Evolutionary conservation across 2,113 vertebrate species (phyloP), one percentile per base, ranked within the genome.

Genomic region (Trogon melanurus): DNA sequence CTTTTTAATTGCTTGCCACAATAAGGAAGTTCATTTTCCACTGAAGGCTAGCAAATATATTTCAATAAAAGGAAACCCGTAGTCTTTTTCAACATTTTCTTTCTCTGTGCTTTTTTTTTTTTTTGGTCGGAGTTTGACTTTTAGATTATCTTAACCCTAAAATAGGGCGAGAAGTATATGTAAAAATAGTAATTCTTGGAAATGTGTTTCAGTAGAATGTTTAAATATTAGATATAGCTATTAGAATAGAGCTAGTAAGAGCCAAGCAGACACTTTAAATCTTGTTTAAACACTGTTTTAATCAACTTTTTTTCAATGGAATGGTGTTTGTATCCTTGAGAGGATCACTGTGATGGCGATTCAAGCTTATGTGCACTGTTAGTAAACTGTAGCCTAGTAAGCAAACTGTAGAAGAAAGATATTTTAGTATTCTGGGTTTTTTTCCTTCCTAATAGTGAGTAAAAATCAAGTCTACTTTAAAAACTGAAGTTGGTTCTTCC

Each of bases 41-140:
- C 27, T 64, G 34, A 38, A 60, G 36, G 29, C 51, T 47, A 71
- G 11, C 16, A 71, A 36, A 79, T 93, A 13, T 27, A 65, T 91
- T 91, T 94, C n/a, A 32, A 91, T 90, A 53, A 96, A 80, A 95
- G 67, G 53, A 93, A 96, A 48, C 34, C 5, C 8, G 2, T 25
- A 18, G 62, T 53, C 27, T 48, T 86, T 82, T 74, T 11, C 34
- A 50, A 11, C 89, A 17, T 93, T 85, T 89, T 70, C 50, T 84
- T 83, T 51, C 50, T 64, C 47, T 72, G 34, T 91, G 53, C 36
- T 36, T 47, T 76, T 50, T 79, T 53, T 87, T 65, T 36, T 36
- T 36, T 36, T 36, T 36, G 36, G 36, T 36, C 41, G 32, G 74
- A 51, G 61, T 90, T 76, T 74, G 58, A 47, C 73, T 65, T 88